phyloP scores from a whole-genome alignment of 2,888 invertebrate species.

The Leptopilina syphax region DNA sequence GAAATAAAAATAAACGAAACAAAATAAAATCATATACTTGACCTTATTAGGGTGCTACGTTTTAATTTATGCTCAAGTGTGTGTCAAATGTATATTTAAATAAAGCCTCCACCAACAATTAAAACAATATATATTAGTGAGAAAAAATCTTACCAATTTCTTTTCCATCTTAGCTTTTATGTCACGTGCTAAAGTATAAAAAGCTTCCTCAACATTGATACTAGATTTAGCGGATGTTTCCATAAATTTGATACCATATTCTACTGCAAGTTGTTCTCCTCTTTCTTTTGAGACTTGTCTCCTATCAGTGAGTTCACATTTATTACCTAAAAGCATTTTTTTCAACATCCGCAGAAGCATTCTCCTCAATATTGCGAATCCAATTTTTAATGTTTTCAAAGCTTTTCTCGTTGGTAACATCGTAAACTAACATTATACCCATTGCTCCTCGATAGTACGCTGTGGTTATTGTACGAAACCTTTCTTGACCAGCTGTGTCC shows the following conservation, averaged over 20 bases:
- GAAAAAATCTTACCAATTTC: conserved; percentile 88
- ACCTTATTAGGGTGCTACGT: too few species aligned
- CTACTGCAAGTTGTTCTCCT: conserved; percentile 97
- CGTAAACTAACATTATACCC: conserved; percentile 99
- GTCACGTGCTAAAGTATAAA: conserved; percentile 97
- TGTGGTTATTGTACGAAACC: conserved; percentile 99
- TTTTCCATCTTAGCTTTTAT: conserved; percentile 99
- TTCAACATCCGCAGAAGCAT: conserved; percentile 98
- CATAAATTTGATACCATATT: conserved; percentile 99
- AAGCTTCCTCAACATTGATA: conserved; percentile 98
- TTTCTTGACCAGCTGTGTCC: conserved; percentile 99
- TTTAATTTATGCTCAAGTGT: too few species aligned
- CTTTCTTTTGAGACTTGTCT: conserved; percentile 96
- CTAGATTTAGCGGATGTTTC: conserved; percentile 99
- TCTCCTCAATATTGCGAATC: conserved; percentile 99
- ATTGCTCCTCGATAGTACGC: conserved; percentile 99
- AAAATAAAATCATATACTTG: background rate
- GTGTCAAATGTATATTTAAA: too few species aligned
- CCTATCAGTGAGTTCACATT: conserved; percentile 98
- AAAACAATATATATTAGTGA: conserved; percentile 43
- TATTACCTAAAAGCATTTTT: conserved; percentile 99
- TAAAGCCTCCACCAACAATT: conserved; percentile 30
- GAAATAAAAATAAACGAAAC: background rate
- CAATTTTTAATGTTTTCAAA: conserved; percentile 99
- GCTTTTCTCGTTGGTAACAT: conserved; percentile 99